Evolutionary conservation across 1,140 invertebrate genomes (phyloP).

Genomic region (Liolophura sinensis): DNA sequence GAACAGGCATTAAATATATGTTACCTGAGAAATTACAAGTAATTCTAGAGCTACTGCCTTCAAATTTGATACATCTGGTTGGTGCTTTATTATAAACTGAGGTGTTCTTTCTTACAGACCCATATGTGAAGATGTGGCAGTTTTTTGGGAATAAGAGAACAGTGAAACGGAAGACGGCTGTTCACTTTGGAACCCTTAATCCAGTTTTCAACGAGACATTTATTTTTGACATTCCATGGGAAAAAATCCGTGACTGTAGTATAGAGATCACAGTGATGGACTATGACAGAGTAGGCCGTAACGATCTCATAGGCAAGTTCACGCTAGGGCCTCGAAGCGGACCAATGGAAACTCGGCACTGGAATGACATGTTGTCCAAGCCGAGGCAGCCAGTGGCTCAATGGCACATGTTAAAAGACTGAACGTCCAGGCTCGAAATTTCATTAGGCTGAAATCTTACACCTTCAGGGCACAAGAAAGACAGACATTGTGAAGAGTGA

Average conservation of each 20-base stretch:
- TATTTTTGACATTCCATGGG: constrained; percentile 65
- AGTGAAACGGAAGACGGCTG: constrained; percentile 67
- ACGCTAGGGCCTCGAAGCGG: constrained; percentile 79
- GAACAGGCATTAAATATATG: too few species aligned
- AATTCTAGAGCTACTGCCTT: too few species aligned
- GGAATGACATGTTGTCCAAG: constrained; percentile 87
- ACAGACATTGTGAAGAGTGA: too few species aligned
- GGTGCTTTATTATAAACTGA: too few species aligned
- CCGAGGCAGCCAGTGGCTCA: constrained; percentile 81
- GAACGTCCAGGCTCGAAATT: constrained; percentile 12
- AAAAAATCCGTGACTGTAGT: constrained; percentile 80
- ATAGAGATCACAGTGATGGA: constrained; percentile 87
- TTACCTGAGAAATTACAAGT: too few species aligned
- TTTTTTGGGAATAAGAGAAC: constrained; percentile 62
- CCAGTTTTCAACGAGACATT: constrained; percentile 69
- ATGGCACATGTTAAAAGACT: constrained; percentile 76
- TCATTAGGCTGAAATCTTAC: too few species aligned
- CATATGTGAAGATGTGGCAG: constrained; percentile 67
- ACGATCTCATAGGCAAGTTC: constrained; percentile 87
- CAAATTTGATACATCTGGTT: neutral
- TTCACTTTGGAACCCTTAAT: constrained; percentile 64
- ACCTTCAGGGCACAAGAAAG: too few species aligned
- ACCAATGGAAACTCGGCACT: constrained; percentile 83
- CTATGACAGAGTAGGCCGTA: constrained; percentile 86
- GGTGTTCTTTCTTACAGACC: constrained; percentile 59